phyloP scores from a whole-genome alignment of 2,888 invertebrate species.

The Coleophora deauratella region DNA sequence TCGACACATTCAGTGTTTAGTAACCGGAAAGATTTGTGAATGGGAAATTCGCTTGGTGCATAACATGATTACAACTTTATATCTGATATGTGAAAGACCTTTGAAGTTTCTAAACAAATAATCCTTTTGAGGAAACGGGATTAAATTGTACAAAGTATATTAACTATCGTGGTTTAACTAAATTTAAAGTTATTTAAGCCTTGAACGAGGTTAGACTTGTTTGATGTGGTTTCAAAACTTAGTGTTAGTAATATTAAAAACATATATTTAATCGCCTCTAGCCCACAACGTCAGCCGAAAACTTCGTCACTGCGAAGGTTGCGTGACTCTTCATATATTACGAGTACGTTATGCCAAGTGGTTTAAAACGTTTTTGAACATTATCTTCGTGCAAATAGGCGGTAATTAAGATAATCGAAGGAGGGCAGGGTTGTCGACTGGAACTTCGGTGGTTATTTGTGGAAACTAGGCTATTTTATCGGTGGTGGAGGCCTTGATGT shows the following conservation, averaged over 20 bases:
- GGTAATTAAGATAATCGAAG: constrained; percentile 41
- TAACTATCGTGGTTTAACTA: too few relatives aligned
- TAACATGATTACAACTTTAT: constrained; percentile 13
- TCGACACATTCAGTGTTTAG: constrained; percentile 41
- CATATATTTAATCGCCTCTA: too few relatives aligned
- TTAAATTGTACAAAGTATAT: too few relatives aligned
- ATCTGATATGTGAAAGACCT: background rate
- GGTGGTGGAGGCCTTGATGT: constrained; percentile 15
- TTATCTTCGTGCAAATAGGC: constrained; percentile 23
- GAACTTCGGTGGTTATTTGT: constrained; percentile 24
- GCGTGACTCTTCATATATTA: constrained; percentile 11
- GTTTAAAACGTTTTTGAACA: constrained; percentile 6
- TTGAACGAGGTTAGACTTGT: too few relatives aligned
- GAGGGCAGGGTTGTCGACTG: constrained; percentile 44
- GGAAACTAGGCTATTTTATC: constrained; percentile 33
- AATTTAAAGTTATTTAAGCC: too few relatives aligned
- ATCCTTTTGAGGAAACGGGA: too few relatives aligned
- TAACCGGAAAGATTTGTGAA: constrained; percentile 58
- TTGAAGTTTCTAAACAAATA: background rate
- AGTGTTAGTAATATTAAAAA: too few relatives aligned
- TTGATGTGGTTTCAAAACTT: too few relatives aligned
- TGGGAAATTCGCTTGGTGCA: constrained; percentile 47
- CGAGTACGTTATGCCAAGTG: constrained; percentile 6
- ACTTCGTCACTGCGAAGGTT: background rate
- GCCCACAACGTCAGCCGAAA: too few relatives aligned